Evolutionary conservation across 1,140 invertebrate species (phyloP), one percentile per base, ranked within the genome.

Genomic region (Bombus pyrosoma): DNA sequence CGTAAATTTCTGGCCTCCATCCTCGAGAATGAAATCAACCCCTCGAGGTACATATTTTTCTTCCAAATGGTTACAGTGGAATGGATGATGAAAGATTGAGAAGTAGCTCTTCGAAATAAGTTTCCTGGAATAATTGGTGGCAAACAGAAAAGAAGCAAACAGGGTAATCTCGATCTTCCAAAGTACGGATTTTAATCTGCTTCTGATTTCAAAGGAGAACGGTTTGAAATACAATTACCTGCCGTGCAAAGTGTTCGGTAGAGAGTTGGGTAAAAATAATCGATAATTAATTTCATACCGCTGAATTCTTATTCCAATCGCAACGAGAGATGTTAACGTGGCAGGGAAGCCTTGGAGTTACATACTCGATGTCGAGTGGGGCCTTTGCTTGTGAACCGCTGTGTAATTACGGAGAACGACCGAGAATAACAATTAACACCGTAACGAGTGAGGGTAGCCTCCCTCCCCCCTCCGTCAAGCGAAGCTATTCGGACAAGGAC

Each of bases 391-490:
- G 47, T 59, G 73, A 73, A 68, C 47, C 76, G 66, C 18, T 12
- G 66, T 47, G 75, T 84, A 80, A 80, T 72, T 84, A 79, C 83
- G 59, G 47, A 25, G 37, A 80, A 78, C 75, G 57, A 62, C 15
- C 83, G 83, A 71, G 83, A 84, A 80, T 71, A 77, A 83, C 73
- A 83, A 83, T 83, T 83, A 83, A 83, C 81, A 69, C 81, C 37
- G 62, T 76, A 83, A 77, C 74, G 32, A 47, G 73, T 39, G 43
- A 68, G 74, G 62, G 73, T 53, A n/a, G 43, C 34, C 69, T n/a
- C 25, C 43, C 81, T 39, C 32, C 69, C n/a, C 25, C 43, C 81
- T 39, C 62, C 62, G 74, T 77, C 43, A 77, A 68, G 43, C 81
- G 53, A 76, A 83, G 68, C 69, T 53, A 62, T 81, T 81, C 79